Evolutionary conservation across 2,113 vertebrate species (phyloP).

Genomic region (Amblyopsis rosae): DNA sequence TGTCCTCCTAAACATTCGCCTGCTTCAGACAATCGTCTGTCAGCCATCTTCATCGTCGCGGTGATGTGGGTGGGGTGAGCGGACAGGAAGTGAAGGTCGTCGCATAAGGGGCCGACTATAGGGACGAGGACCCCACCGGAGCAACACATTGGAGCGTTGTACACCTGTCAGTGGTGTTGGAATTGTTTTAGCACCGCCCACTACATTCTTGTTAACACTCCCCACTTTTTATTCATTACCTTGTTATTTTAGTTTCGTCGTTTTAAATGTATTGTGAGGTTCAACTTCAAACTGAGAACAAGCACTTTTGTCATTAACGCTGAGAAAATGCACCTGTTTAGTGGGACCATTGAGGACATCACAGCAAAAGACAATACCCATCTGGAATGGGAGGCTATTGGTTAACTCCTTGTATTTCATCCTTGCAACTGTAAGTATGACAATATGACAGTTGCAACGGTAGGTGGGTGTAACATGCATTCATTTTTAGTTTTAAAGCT

Average conservation of each 20-base stretch:
- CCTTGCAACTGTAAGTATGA: background rate
- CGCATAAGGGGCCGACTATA: no score
- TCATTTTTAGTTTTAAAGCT: conserved; percentile 1
- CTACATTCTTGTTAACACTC: no score
- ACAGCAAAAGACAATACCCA: conserved; percentile 2
- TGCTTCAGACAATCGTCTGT: no score
- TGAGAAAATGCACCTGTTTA: conserved; percentile 46
- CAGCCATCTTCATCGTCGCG: no score
- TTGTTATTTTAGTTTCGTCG: conserved; percentile 10
- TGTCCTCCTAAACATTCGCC: no score
- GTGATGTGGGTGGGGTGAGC: no score
- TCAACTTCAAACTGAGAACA: conserved; percentile 18
- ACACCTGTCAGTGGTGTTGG: no score
- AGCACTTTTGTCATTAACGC: conserved; percentile 27
- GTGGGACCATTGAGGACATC: conserved; percentile 16
- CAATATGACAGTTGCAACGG: background rate
- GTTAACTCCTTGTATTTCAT: background rate
- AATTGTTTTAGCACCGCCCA: no score
- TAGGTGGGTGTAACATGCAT: background rate
- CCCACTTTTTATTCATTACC: background rate
- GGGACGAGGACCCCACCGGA: no score
- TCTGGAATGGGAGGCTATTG: conserved; percentile 33
- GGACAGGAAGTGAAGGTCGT: no score
- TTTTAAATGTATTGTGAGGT: conserved; percentile 13
- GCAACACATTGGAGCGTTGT: no score